phyloP scores from a whole-genome alignment of 2,113 vertebrate species.

The Synodontis membranacea region DNA sequence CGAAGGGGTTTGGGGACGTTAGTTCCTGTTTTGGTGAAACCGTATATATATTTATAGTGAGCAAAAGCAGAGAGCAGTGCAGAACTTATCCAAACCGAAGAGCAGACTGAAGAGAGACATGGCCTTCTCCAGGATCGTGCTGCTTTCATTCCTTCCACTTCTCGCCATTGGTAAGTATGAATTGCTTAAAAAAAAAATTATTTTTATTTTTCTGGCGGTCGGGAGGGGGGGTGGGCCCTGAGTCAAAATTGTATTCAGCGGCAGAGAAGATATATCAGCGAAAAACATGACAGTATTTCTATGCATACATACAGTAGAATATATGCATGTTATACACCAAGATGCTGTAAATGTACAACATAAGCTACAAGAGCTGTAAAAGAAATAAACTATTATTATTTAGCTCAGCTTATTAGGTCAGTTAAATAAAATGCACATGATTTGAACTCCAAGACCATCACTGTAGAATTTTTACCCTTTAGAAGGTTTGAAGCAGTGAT shows the following conservation, averaged over 20 bases:
- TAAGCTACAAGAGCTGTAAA: neutral
- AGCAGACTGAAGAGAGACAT: constrained; percentile 48
- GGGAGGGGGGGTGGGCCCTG: too few species aligned
- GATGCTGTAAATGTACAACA: neutral
- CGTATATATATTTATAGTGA: constrained; percentile 13
- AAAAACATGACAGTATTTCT: neutral
- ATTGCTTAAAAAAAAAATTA: neutral
- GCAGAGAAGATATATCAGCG: neutral
- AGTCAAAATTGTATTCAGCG: neutral
- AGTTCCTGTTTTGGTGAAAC: constrained; percentile 31
- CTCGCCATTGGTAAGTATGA: constrained; percentile 59
- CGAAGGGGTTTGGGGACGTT: neutral
- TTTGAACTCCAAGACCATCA: neutral
- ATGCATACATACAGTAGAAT: too few species aligned
- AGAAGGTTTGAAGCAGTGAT: neutral
- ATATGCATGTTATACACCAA: too few species aligned
- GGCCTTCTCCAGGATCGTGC: constrained; percentile 49
- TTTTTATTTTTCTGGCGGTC: neutral
- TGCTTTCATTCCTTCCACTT: constrained; percentile 58
- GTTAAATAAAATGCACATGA: neutral
- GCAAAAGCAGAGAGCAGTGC: neutral
- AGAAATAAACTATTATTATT: neutral
- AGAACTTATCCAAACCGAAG: neutral
- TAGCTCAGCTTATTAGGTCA: too few species aligned
- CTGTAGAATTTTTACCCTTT: neutral